Evolutionary conservation across 2,888 invertebrate species (phyloP).

Genomic region (Poecilobothrus nobilitatus): DNA sequence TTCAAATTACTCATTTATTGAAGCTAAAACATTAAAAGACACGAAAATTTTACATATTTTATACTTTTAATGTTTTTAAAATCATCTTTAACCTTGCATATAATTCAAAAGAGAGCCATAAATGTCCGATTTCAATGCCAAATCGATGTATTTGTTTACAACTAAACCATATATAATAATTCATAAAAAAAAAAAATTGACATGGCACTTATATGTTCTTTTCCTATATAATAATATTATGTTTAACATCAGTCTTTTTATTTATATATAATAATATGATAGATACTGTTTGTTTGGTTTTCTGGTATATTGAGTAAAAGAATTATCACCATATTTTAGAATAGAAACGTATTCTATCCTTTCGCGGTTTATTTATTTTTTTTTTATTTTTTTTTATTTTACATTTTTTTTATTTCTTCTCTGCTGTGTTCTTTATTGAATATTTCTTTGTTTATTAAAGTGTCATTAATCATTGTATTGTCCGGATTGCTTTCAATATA

Average conservation of each 20-base stretch:
- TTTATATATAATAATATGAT: background rate
- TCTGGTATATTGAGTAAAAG: background rate
- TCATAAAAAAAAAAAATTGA: constrained; percentile 4
- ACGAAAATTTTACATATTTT: too few species aligned
- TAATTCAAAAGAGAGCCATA: background rate
- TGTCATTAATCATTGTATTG: background rate
- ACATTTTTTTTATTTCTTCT: background rate
- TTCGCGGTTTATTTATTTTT: background rate
- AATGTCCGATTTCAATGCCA: constrained; percentile 3
- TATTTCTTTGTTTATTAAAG: background rate
- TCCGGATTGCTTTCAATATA: background rate
- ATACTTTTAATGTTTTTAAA: too few species aligned
- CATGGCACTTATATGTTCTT: background rate
- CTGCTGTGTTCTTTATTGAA: too few species aligned
- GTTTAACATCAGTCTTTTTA: background rate
- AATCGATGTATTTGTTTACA: background rate
- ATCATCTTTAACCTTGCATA: background rate
- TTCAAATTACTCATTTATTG: too few species aligned
- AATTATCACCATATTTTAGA: constrained; percentile 3
- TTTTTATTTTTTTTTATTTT: constrained; percentile 9
- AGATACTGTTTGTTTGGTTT: background rate
- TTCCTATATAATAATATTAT: background rate
- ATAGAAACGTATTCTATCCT: constrained; percentile 8
- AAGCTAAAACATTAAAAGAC: too few species aligned
- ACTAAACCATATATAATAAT: background rate